A percentile compares a stretch with the other conserved stretches of the same genome.
Conservation (phyloP, 2,797 vertebrate genomes). For the Chelon labrosus region DNA sequence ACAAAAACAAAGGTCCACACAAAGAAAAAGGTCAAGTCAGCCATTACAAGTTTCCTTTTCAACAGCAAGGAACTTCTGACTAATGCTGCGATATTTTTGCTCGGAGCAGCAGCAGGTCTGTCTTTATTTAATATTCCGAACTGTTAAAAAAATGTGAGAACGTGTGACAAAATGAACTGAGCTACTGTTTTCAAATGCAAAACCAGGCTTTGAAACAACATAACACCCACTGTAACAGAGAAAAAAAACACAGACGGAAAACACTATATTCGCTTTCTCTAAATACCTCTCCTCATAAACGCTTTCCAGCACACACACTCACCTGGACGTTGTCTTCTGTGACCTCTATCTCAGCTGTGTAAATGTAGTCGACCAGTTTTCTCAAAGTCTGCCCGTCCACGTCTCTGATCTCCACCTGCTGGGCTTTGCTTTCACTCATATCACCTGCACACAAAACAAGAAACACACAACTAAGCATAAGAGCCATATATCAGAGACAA, state of each 20-base stretch:
- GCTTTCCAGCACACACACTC: conserved; percentile 21
- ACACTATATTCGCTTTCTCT: background rate
- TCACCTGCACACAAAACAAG: conserved; percentile 84
- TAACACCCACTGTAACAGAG: background rate
- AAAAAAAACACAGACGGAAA: conserved; percentile 10
- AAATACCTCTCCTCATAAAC: background rate
- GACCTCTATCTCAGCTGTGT: conserved; percentile 96
- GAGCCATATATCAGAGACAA: background rate
- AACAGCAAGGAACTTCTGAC: conserved; percentile 10
- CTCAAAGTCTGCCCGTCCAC: conserved; percentile 93
- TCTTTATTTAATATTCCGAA: conserved; percentile 18
- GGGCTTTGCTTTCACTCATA: conserved; percentile 98
- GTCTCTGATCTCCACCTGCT: conserved; percentile 94
- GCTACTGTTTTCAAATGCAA: background rate
- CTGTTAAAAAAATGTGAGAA: conserved; percentile 16
- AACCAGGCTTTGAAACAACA: background rate
- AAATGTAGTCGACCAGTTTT: conserved; percentile 96
- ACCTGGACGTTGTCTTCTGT: conserved; percentile 98
- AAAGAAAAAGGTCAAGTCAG: conserved; percentile 33
- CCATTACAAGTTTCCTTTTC: conserved; percentile 16
- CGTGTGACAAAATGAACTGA: conserved; percentile 1
- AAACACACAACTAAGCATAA: conserved; percentile 5
- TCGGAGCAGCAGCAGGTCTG: background rate
- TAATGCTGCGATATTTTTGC: background rate
- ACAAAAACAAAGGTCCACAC: conserved; percentile 15